Percentiles rank a stretch among this genome's conserved stretches.
phyloP scores from a whole-genome alignment of 2,113 vertebrate genomes.

The Dermatemys mawii region DNA sequence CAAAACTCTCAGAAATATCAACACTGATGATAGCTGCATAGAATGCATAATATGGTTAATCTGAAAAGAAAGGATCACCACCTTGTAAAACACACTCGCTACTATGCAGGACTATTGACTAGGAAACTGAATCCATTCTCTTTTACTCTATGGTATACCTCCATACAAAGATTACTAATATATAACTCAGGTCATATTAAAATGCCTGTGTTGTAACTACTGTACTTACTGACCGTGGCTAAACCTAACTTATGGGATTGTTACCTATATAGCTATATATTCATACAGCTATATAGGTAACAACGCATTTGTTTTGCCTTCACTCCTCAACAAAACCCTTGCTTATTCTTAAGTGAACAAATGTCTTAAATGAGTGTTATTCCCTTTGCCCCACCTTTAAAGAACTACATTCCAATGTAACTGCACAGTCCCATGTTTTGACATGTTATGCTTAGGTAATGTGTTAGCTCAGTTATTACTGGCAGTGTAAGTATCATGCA shows the following conservation, averaged over 20 bases:
- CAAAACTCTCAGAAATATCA: background rate
- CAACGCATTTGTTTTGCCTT: background rate
- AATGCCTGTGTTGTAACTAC: background rate
- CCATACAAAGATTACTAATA: background rate
- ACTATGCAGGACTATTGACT: conserved; percentile 35
- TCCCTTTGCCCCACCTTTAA: background rate
- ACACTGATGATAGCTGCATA: background rate
- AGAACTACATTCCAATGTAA: background rate
- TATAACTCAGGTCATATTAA: background rate
- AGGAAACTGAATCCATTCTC: conserved; percentile 37
- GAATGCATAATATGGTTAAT: accelerated
- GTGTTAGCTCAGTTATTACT: background rate
- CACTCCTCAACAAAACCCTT: background rate
- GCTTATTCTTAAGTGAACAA: background rate
- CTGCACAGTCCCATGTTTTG: background rate
- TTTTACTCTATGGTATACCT: background rate
- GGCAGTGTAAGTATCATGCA: background rate
- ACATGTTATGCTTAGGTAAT: background rate
- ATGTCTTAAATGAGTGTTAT: background rate
- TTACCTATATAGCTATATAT: too few species aligned
- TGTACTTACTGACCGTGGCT: background rate
- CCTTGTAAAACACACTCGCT: background rate
- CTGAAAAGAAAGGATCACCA: background rate
- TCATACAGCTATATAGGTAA: background rate
- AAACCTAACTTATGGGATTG: background rate